Conservation (phyloP, 2,888 invertebrate genomes). For the Nezara viridula region DNA sequence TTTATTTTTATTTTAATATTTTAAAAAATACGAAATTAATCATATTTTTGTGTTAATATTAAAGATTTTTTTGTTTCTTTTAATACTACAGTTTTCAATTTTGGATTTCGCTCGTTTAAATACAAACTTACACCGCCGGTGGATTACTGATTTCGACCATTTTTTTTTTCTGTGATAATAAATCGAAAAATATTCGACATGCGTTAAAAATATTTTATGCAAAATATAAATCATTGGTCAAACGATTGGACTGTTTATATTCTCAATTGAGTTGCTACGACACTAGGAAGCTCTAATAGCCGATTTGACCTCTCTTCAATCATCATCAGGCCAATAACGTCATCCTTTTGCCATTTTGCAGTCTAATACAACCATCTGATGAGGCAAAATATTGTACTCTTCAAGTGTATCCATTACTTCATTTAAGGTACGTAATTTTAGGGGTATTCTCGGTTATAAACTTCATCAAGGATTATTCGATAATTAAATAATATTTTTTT, state of each 20-base stretch:
- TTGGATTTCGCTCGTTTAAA: too few relatives aligned
- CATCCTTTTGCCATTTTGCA: not conserved
- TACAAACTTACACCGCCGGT: too few relatives aligned
- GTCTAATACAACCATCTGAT: not conserved
- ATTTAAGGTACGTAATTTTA: not conserved
- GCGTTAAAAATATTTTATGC: too few relatives aligned
- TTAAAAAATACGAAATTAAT: too few relatives aligned
- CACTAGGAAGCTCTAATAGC: not conserved
- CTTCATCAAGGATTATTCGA: not conserved
- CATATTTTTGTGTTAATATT: too few relatives aligned
- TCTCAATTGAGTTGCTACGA: not conserved
- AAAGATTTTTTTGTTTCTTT: too few relatives aligned
- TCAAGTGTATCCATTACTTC: not conserved
- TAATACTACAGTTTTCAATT: too few relatives aligned
- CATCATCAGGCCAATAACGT: not conserved
- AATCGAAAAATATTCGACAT: too few relatives aligned
- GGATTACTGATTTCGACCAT: too few relatives aligned
- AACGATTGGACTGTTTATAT: not conserved
- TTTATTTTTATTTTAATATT: too few relatives aligned
- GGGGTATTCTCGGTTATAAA: not conserved
- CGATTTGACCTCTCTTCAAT: conserved; percentile 17
- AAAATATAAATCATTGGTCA: too few relatives aligned
- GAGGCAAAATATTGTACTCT: not conserved
- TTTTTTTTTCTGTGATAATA: too few relatives aligned
- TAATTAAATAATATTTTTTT: not conserved